Evolutionary conservation across 2,888 invertebrate species (phyloP).

Genomic region (Chydorus sphaericus): DNA sequence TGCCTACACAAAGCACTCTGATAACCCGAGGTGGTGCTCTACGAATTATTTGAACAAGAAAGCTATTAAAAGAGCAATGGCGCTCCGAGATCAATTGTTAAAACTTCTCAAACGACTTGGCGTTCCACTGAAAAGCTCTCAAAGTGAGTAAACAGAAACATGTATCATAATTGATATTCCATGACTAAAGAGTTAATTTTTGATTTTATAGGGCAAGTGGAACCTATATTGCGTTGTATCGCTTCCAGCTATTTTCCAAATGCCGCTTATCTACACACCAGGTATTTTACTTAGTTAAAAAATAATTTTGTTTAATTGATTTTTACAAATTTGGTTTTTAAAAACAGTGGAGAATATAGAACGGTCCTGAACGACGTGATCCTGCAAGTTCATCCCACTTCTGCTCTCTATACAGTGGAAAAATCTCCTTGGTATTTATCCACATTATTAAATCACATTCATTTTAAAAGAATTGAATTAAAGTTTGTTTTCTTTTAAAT

Average conservation of each 20-base stretch:
- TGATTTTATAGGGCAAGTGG: slow-evolving; percentile 40
- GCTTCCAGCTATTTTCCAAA: slow-evolving; percentile 82
- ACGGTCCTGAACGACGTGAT: slow-evolving; percentile 60
- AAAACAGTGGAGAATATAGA: slow-evolving; percentile 62
- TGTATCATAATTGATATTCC: not conserved
- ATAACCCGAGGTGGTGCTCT: slow-evolving; percentile 50
- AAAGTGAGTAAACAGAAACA: slow-evolving; percentile 40
- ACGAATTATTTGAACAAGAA: slow-evolving; percentile 75
- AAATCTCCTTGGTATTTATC: slow-evolving; percentile 66
- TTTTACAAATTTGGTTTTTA: too few relatives aligned
- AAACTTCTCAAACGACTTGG: slow-evolving; percentile 49
- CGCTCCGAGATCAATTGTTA: slow-evolving; percentile 52
- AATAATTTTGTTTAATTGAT: too few relatives aligned
- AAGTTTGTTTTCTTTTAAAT: too few relatives aligned
- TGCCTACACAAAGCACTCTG: slow-evolving; percentile 35
- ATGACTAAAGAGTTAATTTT: slow-evolving; percentile 10
- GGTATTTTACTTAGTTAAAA: too few relatives aligned
- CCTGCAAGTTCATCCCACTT: slow-evolving; percentile 73
- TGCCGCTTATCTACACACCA: slow-evolving; percentile 64
- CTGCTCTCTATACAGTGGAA: slow-evolving; percentile 57
- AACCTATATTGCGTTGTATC: slow-evolving; percentile 63
- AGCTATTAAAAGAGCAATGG: slow-evolving; percentile 65
- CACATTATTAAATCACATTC: too few relatives aligned
- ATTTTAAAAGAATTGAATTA: too few relatives aligned
- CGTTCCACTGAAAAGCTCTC: slow-evolving; percentile 49